Base-by-base conservation (phyloP, 2,113 vertebrate genomes). In the Acanthisitta chloris region DNA sequence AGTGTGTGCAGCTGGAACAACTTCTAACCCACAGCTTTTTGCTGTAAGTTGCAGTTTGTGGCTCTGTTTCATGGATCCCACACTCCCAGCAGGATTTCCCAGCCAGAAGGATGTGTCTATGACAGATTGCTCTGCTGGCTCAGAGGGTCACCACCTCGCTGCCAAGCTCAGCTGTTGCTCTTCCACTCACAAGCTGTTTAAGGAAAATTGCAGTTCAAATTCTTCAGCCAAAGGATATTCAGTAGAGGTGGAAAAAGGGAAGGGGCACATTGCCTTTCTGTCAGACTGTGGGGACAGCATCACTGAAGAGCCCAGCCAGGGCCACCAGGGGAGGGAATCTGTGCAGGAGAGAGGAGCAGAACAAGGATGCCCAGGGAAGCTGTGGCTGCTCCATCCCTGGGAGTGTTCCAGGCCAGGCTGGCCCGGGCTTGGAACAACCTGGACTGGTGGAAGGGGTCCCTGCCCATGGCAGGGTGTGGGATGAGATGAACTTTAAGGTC, bases 131-230 rank as follows among this genome's bases (percentile, higher is more conserved):
- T 70, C 34, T 29, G 43, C 48, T 34, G 23, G 33, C 26, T 24
- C 58, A 46, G 45, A 33, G 10, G 14, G 12, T 77, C 26, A 46
- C 14, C 31, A 18, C 29, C 6, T 1, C 51, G 28, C 43, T 43
- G n/a, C 15, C 42, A 52, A 69, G 15, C 49, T 73, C 1, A 4
- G 31, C 6, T 3, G 1, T 1, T 54, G 43, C 3, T 28, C 34
- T 11, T 86, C 34, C 25, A 61, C 46, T 42, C 61, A 8, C 16
- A 10, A 66, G 12, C 19, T 61, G 12, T 20, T 21, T 9, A 57
- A 70, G 29, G 46, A 66, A 45, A 76, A 61, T 18, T 48, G 15
- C 51, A 66, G 67, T n/a, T n/a, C n/a, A n/a, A n/a, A n/a, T n/a
- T n/a, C n/a, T n/a, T n/a, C n/a, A n/a, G n/a, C n/a, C n/a, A n/a